These are phyloP conservation scores for Leptarthrus brevirostris DNA, from an alignment of 2,888 invertebrate genomes.

Conservation along the genomic window DNA sequence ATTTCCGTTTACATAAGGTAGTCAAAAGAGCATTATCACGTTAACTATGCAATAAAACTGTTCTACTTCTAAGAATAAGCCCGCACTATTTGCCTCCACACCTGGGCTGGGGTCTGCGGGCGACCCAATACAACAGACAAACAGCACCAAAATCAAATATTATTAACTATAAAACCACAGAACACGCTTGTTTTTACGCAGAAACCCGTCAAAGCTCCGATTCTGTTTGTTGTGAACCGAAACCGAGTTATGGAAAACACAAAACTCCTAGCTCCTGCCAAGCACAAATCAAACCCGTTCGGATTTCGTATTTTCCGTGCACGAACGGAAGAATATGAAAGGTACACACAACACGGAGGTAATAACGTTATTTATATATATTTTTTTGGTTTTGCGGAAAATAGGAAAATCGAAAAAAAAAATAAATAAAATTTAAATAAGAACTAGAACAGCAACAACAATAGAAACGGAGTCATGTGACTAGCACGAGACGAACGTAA, in stretches of 20 bases:
- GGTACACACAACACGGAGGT: slow-evolving; percentile 10
- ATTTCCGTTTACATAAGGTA: neutral
- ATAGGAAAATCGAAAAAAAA: slow-evolving; percentile 11
- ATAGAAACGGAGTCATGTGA: slow-evolving; percentile 56
- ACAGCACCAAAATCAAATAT: too few species aligned
- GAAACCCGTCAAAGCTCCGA: neutral
- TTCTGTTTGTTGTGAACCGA: neutral
- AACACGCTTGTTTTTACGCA: slow-evolving; percentile 15
- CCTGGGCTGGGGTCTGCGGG: too few species aligned
- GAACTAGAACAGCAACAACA: slow-evolving; percentile 53
- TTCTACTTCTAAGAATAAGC: too few species aligned
- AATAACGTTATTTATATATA: neutral
- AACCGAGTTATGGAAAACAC: neutral
- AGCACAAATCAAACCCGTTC: slow-evolving; percentile 34
- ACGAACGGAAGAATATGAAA: slow-evolving; percentile 13
- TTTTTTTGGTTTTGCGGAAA: slow-evolving; percentile 27
- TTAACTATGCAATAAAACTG: neutral
- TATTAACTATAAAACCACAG: slow-evolving; percentile 5
- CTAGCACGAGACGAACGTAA: slow-evolving; percentile 68
- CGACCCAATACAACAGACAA: too few species aligned
- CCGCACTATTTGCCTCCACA: too few species aligned
- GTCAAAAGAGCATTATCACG: neutral
- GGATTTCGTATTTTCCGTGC: slow-evolving; percentile 2
- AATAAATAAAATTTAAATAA: slow-evolving; percentile 45
- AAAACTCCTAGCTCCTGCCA: neutral